These are phyloP conservation scores for Laticauda laticaudata DNA, from an alignment of 2,113 vertebrate genomes.

Conservation along the genomic window DNA sequence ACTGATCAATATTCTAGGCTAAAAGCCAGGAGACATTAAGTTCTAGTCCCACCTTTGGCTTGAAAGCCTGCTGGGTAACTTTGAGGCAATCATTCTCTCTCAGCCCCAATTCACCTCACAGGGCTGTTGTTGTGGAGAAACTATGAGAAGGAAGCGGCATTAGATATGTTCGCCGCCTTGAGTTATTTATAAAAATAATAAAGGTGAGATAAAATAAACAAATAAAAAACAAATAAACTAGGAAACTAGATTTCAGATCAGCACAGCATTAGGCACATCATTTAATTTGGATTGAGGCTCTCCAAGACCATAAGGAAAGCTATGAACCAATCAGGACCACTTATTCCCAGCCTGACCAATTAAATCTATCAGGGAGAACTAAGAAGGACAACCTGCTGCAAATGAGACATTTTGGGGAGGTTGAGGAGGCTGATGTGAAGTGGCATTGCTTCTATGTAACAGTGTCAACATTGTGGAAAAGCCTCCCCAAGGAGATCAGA, in stretches of 20 bases:
- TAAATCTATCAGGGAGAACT: not conserved
- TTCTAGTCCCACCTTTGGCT: no score
- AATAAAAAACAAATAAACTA: not conserved
- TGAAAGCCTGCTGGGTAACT: no score
- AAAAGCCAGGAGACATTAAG: no score
- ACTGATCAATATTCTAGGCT: no score
- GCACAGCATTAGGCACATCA: not conserved
- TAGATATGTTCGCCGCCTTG: not conserved
- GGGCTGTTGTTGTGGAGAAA: not conserved
- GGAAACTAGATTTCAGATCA: not conserved
- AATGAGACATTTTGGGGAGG: not conserved
- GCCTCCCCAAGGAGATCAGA: not conserved
- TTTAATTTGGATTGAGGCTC: not conserved
- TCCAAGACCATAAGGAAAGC: not conserved
- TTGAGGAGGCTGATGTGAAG: not conserved
- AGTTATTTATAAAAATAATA: not conserved
- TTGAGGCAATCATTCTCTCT: no score
- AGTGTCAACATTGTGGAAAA: not conserved
- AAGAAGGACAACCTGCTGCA: not conserved
- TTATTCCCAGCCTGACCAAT: not conserved
- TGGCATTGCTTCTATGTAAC: not conserved
- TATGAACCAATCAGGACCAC: not conserved
- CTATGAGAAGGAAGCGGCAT: not conserved
- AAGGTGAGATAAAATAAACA: no score
- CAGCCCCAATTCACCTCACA: not conserved